Percentiles rank a stretch among this genome's conserved stretches.
phyloP scores from a whole-genome alignment of 2,888 invertebrate species.

The Eristalinus sepulchralis region DNA sequence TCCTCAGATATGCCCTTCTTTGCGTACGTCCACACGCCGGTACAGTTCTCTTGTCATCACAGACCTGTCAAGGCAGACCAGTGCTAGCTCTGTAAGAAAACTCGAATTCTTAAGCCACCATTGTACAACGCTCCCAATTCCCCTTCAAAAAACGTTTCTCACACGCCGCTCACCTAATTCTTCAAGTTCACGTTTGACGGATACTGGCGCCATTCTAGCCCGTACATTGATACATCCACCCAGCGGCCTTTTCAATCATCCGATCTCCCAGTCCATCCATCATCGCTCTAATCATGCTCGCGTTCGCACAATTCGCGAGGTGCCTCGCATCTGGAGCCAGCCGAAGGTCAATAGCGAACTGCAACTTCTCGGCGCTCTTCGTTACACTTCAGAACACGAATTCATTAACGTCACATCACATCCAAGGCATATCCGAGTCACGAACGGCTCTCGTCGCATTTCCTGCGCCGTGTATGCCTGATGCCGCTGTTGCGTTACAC shows the following conservation, averaged over 20 bases:
- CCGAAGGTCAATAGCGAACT: slow-evolving; percentile 10
- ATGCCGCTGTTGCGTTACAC: background rate
- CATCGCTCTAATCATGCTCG: slow-evolving; percentile 13
- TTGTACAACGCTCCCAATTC: no score
- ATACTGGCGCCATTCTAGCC: background rate
- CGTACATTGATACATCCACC: background rate
- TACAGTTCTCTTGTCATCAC: no score
- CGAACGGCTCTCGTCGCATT: background rate
- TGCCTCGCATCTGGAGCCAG: slow-evolving; percentile 5
- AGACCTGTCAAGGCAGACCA: no score
- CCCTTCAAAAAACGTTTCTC: no score
- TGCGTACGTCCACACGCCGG: no score
- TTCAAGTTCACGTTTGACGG: no score
- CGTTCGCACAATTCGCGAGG: background rate
- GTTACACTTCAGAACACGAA: slow-evolving; percentile 34
- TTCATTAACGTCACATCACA: slow-evolving; percentile 45
- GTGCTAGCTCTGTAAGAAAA: no score
- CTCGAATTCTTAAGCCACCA: no score
- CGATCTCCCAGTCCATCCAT: background rate
- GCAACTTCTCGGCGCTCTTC: slow-evolving; percentile 1
- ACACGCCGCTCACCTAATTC: no score
- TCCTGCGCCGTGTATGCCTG: background rate
- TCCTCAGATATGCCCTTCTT: no score
- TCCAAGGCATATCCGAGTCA: background rate
- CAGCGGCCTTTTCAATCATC: background rate